phyloP scores from a whole-genome alignment of 2,888 invertebrate genomes.

The Trissonchulus sp. region DNA sequence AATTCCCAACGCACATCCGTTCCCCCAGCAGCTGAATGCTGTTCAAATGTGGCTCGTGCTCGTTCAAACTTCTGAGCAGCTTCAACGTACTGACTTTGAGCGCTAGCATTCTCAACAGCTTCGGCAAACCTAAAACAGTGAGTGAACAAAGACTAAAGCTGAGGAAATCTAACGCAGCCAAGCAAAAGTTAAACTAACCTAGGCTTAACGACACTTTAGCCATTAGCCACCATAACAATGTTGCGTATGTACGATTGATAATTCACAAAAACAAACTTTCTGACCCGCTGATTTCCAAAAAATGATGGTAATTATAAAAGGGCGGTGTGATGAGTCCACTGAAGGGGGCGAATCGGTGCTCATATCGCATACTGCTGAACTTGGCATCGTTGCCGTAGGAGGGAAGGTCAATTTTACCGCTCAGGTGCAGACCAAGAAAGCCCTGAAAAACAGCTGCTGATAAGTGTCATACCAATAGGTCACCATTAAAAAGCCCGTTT shows the following conservation, averaged over 20 bases:
- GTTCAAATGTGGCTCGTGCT: neutral
- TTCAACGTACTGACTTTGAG: neutral
- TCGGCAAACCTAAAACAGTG: neutral
- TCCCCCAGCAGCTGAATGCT: too few relatives aligned
- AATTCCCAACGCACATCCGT: too few relatives aligned
- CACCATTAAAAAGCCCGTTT: too few relatives aligned
- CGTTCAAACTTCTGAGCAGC: neutral
- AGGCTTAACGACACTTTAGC: too few relatives aligned
- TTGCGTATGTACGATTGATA: too few relatives aligned
- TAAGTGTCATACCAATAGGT: neutral
- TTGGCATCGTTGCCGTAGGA: constrained; percentile 57
- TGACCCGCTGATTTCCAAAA: constrained; percentile 66
- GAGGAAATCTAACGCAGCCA: neutral
- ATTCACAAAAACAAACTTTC: too few relatives aligned
- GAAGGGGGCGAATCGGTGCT: constrained; percentile 85
- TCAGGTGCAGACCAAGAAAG: constrained; percentile 78
- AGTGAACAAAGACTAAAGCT: neutral
- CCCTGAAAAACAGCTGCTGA: constrained; percentile 61
- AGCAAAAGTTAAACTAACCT: neutral
- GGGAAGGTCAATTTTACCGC: constrained; percentile 68
- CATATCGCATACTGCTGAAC: constrained; percentile 85
- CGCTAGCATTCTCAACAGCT: neutral
- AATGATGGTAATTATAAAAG: constrained; percentile 80
- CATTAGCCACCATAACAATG: too few relatives aligned
- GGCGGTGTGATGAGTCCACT: constrained; percentile 78